These are phyloP conservation scores for Cistogaster globosa DNA, from an alignment of 2,888 invertebrate species.

Conservation along the genomic window DNA sequence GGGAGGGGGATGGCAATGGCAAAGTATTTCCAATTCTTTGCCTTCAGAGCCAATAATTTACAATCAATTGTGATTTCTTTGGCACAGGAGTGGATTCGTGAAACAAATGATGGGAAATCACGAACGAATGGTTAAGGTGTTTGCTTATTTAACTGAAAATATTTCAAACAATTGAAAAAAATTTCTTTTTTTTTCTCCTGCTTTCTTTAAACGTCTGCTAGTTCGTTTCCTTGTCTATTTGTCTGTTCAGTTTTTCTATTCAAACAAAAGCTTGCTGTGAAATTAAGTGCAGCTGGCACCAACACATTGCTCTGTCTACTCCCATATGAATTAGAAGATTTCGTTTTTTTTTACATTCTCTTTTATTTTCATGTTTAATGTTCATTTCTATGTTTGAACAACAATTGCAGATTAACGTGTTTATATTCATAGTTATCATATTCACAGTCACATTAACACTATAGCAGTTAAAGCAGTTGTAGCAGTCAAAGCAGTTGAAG, in stretches of 20 bases:
- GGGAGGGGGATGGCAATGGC: constrained; percentile 12
- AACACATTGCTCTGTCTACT: constrained; percentile 24
- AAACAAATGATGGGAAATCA: constrained; percentile 11
- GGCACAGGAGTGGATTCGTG: not conserved
- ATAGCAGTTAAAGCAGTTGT: not conserved
- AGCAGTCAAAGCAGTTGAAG: not conserved
- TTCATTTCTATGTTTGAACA: constrained; percentile 33
- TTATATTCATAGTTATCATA: constrained; percentile 24
- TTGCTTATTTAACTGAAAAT: constrained; percentile 11
- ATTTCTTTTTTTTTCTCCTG: not conserved
- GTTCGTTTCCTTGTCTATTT: not conserved
- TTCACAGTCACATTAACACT: constrained; percentile 53
- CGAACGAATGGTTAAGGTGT: not conserved
- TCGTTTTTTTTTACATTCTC: constrained; percentile 8
- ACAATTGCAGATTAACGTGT: constrained; percentile 64
- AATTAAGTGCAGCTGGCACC: constrained; percentile 66
- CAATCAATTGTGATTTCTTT: constrained; percentile 66
- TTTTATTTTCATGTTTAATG: constrained; percentile 33
- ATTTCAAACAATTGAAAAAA: constrained; percentile 22
- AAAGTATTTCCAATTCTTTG: constrained; percentile 63
- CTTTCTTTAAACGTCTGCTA: constrained; percentile 2
- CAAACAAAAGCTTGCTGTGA: constrained; percentile 1
- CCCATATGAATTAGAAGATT: constrained; percentile 22
- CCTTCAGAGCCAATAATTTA: constrained; percentile 66
- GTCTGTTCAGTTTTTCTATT: not conserved